phyloP scores from a whole-genome alignment of 2,888 invertebrate species.

The Standfussiana lucernea region DNA sequence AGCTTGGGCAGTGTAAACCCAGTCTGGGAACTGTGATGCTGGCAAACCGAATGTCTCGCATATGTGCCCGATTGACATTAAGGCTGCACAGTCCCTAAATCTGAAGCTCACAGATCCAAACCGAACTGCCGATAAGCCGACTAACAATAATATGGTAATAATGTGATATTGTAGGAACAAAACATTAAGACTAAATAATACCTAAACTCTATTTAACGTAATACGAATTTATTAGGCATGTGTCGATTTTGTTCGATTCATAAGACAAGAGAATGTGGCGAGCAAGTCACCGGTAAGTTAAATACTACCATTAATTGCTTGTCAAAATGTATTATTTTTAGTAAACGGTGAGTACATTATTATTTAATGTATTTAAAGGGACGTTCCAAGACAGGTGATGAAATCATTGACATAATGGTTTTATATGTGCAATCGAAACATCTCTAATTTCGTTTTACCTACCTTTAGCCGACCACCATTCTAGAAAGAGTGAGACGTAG shows the following conservation, averaged over 20 bases:
- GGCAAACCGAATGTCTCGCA: too few relatives aligned
- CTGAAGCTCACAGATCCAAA: too few relatives aligned
- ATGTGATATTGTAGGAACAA: constrained; percentile 55
- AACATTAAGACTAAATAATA: constrained; percentile 4
- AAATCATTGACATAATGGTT: constrained; percentile 14
- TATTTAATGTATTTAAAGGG: not conserved
- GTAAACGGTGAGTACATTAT: not conserved
- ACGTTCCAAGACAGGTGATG: not conserved
- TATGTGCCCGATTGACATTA: too few relatives aligned
- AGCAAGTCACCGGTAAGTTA: not conserved
- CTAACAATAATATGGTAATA: not conserved
- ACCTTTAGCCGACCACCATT: constrained; percentile 54
- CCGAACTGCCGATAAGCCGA: too few relatives aligned
- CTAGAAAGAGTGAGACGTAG: constrained; percentile 24
- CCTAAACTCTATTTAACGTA: constrained; percentile 19
- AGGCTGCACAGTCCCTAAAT: too few relatives aligned
- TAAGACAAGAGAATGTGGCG: constrained; percentile 7
- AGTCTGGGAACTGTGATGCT: too few relatives aligned
- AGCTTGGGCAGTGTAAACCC: too few relatives aligned
- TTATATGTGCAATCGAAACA: constrained; percentile 37
- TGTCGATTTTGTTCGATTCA: constrained; percentile 40
- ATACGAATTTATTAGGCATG: constrained; percentile 39
- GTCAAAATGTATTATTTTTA: not conserved
- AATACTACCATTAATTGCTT: not conserved
- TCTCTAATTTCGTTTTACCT: constrained; percentile 49